Percentiles rank a stretch among this genome's conserved stretches.
Conservation (phyloP, 2,797 vertebrate genomes). For the Halcyon smyrnensis region DNA sequence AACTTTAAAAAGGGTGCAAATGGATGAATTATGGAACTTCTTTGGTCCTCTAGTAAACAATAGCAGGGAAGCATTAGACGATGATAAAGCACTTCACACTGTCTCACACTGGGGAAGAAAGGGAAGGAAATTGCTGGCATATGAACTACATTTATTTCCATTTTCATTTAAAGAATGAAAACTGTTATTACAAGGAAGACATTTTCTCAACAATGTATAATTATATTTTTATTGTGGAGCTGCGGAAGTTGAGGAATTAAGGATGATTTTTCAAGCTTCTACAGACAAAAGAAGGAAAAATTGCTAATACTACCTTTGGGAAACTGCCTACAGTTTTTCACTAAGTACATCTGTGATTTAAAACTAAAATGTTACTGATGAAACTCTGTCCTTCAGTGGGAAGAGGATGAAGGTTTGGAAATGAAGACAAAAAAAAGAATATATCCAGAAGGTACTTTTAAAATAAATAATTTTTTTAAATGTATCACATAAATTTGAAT, state of each 20-base stretch:
- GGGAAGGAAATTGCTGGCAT: not conserved
- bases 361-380: not conserved
- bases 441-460: not conserved
- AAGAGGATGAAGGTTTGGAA: not conserved
- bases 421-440: not conserved
- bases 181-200: not conserved
- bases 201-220: not conserved
- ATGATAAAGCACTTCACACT: not conserved
- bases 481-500: not conserved
- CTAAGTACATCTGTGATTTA: not conserved
- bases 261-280: not conserved
- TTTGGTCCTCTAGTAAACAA: not conserved
- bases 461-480: not conserved
- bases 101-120: not conserved
- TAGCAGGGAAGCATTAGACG: not conserved
- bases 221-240: not conserved
- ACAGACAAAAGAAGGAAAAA: not conserved
- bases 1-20: not conserved
- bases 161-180: constrained; percentile 18
- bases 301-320: not conserved
- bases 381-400: not conserved
- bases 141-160: not conserved
- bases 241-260: not conserved
- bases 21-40: not conserved
- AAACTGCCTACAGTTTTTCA: not conserved